A percentile compares a stretch with the other conserved stretches of the same genome.
These are phyloP conservation scores for Aromia moschata DNA, from an alignment of 2,888 invertebrate genomes.

Conservation along the genomic window DNA sequence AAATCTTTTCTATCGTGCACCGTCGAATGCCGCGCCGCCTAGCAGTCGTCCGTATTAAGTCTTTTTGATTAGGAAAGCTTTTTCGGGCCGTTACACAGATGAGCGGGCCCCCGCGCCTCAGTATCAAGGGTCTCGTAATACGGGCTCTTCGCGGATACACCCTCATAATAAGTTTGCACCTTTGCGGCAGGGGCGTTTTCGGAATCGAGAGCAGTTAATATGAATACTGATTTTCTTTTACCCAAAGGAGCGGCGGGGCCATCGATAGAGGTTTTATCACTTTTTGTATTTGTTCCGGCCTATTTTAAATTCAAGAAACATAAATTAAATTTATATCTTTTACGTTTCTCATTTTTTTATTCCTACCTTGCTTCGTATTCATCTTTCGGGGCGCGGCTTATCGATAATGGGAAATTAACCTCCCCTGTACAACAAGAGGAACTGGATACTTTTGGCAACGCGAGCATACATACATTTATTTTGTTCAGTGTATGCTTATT, in stretches of 20 bases:
- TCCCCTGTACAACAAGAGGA: slow-evolving; percentile 5
- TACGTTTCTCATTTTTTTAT: slow-evolving; percentile 40
- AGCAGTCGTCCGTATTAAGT: slow-evolving; percentile 42
- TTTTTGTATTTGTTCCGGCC: slow-evolving; percentile 48
- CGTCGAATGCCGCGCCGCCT: slow-evolving; percentile 33
- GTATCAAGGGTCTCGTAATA: slow-evolving; percentile 59
- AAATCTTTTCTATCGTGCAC: neutral
- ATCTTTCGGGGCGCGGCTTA: slow-evolving; percentile 17
- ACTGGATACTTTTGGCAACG: too few relatives aligned
- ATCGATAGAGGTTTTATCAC: slow-evolving; percentile 55
- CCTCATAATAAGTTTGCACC: slow-evolving; percentile 63
- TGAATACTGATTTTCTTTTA: slow-evolving; percentile 55
- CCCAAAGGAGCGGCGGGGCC: slow-evolving; percentile 43
- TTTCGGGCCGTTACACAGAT: slow-evolving; percentile 58
- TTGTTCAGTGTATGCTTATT: too few relatives aligned
- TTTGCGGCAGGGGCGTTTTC: slow-evolving; percentile 54
- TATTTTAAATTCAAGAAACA: slow-evolving; percentile 45
- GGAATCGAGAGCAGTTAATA: slow-evolving; percentile 60
- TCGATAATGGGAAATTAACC: slow-evolving; percentile 20
- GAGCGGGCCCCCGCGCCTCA: slow-evolving; percentile 58
- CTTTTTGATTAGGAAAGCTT: slow-evolving; percentile 56
- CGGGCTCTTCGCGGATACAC: slow-evolving; percentile 59
- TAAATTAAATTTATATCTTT: slow-evolving; percentile 45
- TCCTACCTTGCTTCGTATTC: slow-evolving; percentile 27
- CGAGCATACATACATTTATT: too few relatives aligned